Evolutionary conservation across 2,113 vertebrate species (phyloP).

Genomic region (Xiphophorus couchianus): DNA sequence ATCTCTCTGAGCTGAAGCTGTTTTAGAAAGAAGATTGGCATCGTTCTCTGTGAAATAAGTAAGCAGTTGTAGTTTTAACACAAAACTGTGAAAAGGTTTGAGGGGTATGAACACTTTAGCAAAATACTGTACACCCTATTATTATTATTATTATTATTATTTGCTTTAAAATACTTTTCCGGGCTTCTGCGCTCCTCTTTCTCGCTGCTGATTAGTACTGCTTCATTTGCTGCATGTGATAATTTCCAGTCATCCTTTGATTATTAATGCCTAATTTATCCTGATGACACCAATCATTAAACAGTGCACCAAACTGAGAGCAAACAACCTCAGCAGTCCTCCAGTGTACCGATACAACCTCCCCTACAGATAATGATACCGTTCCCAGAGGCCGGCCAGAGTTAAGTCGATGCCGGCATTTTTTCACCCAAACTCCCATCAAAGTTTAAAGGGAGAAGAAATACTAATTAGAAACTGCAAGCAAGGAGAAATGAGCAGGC

Average conservation of each 20-base stretch:
- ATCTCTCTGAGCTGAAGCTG: no score
- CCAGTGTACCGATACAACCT: conserved; percentile 60
- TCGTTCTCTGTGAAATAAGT: no score
- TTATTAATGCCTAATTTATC: conserved; percentile 82
- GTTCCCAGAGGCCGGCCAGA: conserved; percentile 45
- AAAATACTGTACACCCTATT: background rate
- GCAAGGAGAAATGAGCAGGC: conserved; percentile 77
- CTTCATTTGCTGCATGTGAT: conserved; percentile 74
- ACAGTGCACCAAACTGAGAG: conserved; percentile 68
- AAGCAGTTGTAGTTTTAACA: no score
- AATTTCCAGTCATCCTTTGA: conserved; percentile 77
- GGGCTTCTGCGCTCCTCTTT: conserved; percentile 56
- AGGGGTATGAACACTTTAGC: background rate
- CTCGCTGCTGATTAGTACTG: conserved; percentile 69
- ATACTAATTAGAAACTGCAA: conserved; percentile 80
- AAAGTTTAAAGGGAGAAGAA: conserved; percentile 78
- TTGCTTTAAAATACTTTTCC: conserved; percentile 55
- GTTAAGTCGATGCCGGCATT: conserved; percentile 65
- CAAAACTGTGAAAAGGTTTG: background rate
- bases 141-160: background rate
- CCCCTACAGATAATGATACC: conserved; percentile 68
- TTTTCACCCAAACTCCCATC: conserved; percentile 70
- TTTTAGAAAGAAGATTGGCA: no score
- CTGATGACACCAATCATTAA: conserved; percentile 77
- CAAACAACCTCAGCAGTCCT: conserved; percentile 73